Evolutionary conservation across 2,888 invertebrate species (phyloP).

Genomic region (Escarpia spicata): DNA sequence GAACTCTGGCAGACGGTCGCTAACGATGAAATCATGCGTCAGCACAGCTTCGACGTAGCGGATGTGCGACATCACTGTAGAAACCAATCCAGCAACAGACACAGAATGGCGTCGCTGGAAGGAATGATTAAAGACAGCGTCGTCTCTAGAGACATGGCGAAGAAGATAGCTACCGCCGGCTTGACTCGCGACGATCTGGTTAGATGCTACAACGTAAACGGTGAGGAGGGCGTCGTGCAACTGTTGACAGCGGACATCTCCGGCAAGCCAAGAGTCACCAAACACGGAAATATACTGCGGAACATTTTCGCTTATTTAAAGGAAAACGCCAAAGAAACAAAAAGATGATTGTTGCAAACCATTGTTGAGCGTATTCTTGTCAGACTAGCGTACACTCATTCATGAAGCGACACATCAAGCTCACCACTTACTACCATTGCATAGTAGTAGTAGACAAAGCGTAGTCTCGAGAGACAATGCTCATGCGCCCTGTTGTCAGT

Average conservation of each 20-base stretch:
- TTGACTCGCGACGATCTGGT: not conserved
- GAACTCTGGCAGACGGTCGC: not conserved
- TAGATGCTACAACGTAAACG: not conserved
- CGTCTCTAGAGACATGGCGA: not conserved
- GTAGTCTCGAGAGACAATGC: no score
- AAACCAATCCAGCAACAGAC: not conserved
- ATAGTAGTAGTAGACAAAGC: no score
- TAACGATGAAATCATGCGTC: not conserved
- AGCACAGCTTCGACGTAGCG: not conserved
- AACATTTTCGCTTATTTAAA: not conserved
- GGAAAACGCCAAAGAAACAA: slow-evolving; percentile 8
- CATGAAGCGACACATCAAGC: no score
- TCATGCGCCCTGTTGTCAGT: no score
- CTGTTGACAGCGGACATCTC: not conserved
- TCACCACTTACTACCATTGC: no score
- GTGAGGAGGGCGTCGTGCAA: not conserved
- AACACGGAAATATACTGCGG: not conserved
- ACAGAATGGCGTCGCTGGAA: not conserved
- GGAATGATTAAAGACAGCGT: not conserved
- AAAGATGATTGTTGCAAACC: not conserved
- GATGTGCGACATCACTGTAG: not conserved
- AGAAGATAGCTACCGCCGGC: not conserved
- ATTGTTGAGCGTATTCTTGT: not conserved
- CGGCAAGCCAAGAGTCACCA: not conserved
- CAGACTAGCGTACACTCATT: no score